These are phyloP conservation scores for Chrysodeixis includens DNA, from an alignment of 2,888 invertebrate species.

Conservation along the genomic window DNA sequence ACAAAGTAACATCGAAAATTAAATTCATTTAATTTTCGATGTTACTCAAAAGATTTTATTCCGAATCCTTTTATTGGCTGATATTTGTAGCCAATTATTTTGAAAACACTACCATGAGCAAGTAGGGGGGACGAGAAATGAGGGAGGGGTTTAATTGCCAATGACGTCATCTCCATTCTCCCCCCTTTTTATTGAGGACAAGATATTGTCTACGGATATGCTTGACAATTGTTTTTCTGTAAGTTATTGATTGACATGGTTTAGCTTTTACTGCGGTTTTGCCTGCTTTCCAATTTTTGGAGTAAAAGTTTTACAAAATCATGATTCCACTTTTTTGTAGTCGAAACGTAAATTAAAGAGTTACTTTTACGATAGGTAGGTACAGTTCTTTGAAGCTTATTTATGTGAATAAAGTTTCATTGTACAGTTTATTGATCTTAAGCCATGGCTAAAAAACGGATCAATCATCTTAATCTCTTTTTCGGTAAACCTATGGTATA, in stretches of 20 bases:
- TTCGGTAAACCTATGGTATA: no score
- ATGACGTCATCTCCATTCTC: constrained; percentile 30
- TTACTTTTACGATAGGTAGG: no score
- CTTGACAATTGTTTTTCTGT: constrained; percentile 11
- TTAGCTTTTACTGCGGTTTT: background rate
- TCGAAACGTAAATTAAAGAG: no score
- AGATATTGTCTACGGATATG: background rate
- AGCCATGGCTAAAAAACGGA: no score
- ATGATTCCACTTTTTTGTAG: no score
- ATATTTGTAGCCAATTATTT: constrained; percentile 37
- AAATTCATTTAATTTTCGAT: constrained; percentile 9
- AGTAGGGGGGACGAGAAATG: constrained; percentile 4
- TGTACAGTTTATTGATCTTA: no score
- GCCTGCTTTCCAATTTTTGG: no score
- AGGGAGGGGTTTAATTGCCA: constrained; percentile 43
- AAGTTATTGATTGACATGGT: background rate
- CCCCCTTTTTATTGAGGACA: constrained; percentile 5
- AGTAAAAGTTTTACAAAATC: no score
- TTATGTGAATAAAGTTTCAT: no score
- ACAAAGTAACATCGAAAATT: constrained; percentile 22
- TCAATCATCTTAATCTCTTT: no score
- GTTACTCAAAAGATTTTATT: constrained; percentile 9
- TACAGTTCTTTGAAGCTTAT: no score
- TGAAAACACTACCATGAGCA: constrained; percentile 25
- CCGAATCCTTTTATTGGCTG: constrained; percentile 16